Percentiles rank a stretch among this genome's conserved stretches.
phyloP scores from a whole-genome alignment of 2,113 vertebrate species.

The Cyanoramphus novaezelandiae region DNA sequence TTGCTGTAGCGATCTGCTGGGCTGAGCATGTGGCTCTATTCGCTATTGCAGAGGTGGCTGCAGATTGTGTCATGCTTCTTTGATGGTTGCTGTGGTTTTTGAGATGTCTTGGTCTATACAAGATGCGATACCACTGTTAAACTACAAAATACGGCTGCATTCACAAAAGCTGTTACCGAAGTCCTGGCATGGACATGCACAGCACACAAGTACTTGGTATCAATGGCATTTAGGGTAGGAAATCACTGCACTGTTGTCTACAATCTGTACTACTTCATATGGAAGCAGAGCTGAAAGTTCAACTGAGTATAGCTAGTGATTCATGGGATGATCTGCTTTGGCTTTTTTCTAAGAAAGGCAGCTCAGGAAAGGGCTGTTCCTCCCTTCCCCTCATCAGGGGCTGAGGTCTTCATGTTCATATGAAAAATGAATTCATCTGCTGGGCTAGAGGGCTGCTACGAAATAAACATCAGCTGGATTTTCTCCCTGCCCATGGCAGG shows the following conservation, averaged over 20 bases:
- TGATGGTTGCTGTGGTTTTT: not conserved
- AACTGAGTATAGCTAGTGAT: not conserved
- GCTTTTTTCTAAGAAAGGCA: not conserved
- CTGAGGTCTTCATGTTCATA: not conserved
- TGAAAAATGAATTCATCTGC: not conserved
- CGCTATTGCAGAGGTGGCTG: not conserved
- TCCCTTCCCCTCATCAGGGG: not conserved
- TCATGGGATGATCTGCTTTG: not conserved
- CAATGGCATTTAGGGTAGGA: not conserved
- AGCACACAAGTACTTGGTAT: not conserved
- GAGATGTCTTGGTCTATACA: not conserved
- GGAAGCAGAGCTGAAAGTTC: not conserved
- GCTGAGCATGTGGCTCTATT: rapidly evolving
- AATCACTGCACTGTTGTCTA: not conserved
- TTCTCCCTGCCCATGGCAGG: not conserved
- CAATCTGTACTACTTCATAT: not conserved
- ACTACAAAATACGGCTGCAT: not conserved
- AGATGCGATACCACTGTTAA: rapidly evolving
- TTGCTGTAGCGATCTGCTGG: rapidly evolving
- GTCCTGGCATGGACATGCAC: not conserved
- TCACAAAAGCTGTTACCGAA: not conserved
- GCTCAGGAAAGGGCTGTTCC: not conserved
- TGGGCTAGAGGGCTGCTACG: not conserved
- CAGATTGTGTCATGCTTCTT: not conserved
- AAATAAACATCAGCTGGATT: not conserved